phyloP scores from a whole-genome alignment of 1,140 invertebrate genomes.

The Mesaphorura yosii region DNA sequence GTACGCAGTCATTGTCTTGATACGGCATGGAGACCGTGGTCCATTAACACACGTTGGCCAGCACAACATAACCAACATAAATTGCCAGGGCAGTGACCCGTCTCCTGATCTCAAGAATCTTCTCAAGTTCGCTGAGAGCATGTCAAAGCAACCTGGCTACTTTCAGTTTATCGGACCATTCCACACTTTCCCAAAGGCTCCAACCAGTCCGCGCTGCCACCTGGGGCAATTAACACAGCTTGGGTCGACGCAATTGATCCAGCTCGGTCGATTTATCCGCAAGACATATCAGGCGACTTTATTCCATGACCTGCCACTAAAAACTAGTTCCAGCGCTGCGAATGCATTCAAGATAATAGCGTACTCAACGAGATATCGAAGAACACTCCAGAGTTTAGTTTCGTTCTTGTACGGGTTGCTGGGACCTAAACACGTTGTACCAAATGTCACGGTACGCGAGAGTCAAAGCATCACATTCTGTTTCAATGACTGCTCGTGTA shows the following conservation, averaged over 20 bases:
- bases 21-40: slow-evolving; percentile 77
- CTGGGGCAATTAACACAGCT: slow-evolving; percentile 58
- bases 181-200: slow-evolving; percentile 64
- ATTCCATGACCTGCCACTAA: slow-evolving; percentile 14
- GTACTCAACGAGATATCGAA: slow-evolving; percentile 67
- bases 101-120: slow-evolving; percentile 29
- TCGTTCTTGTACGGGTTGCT: slow-evolving; percentile 66
- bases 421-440: slow-evolving; percentile 42
- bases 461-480: slow-evolving; percentile 74
- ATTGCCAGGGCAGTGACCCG: slow-evolving; percentile 48
- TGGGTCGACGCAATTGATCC: slow-evolving; percentile 61
- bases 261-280: slow-evolving; percentile 50
- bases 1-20: slow-evolving; percentile 63
- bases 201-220: slow-evolving; percentile 46
- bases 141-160: slow-evolving; percentile 27
- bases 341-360: slow-evolving; percentile 38
- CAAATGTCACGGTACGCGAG: slow-evolving; percentile 48
- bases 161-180: slow-evolving; percentile 60
- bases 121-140: slow-evolving; percentile 28
- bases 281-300: slow-evolving; percentile 19
- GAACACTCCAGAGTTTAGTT: slow-evolving; percentile 78
- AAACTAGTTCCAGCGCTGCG: not conserved
- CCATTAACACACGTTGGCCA: slow-evolving; percentile 57
- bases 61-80: slow-evolving; percentile 56
- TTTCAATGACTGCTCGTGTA: slow-evolving; percentile 67